Evolutionary conservation across 1,140 invertebrate genomes (phyloP).

Genomic region (Drosophila bocqueti): DNA sequence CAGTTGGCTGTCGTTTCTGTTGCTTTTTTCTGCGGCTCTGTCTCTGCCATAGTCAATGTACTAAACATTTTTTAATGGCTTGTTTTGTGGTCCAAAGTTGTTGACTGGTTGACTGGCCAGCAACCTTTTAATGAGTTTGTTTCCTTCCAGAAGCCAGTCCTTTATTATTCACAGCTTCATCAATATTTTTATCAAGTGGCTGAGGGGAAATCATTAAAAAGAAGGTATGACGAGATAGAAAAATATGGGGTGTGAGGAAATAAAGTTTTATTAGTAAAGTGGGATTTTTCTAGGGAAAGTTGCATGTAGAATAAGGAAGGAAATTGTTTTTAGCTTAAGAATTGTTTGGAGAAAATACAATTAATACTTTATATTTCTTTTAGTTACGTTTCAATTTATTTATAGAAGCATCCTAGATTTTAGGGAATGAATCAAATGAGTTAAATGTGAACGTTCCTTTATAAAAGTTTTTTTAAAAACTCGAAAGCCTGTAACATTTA

Average conservation of each 20-base stretch:
- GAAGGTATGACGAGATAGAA: neutral
- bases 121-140: constrained; percentile 52
- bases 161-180: constrained; percentile 38
- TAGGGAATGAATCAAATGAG: too few relatives aligned
- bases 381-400: too few relatives aligned
- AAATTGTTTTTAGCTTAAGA: neutral
- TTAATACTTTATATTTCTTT: too few relatives aligned
- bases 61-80: constrained; percentile 73
- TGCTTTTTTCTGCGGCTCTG: constrained; percentile 49
- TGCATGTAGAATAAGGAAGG: neutral
- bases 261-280: neutral
- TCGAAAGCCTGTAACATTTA: neutral
- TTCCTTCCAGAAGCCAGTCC: constrained; percentile 15
- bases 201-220: constrained; percentile 9
- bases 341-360: neutral
- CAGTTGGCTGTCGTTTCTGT: constrained; percentile 54
- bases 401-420: too few relatives aligned
- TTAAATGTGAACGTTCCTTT: too few relatives aligned
- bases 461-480: neutral
- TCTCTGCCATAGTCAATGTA: constrained; percentile 34
- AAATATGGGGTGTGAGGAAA: neutral
- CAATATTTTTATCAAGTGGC: constrained; percentile 34
- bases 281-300: neutral
- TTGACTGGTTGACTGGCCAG: constrained; percentile 62
- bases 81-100: constrained; percentile 68